Evolutionary conservation across 1,140 invertebrate genomes (phyloP).

Genomic region (Bombus superbus): DNA sequence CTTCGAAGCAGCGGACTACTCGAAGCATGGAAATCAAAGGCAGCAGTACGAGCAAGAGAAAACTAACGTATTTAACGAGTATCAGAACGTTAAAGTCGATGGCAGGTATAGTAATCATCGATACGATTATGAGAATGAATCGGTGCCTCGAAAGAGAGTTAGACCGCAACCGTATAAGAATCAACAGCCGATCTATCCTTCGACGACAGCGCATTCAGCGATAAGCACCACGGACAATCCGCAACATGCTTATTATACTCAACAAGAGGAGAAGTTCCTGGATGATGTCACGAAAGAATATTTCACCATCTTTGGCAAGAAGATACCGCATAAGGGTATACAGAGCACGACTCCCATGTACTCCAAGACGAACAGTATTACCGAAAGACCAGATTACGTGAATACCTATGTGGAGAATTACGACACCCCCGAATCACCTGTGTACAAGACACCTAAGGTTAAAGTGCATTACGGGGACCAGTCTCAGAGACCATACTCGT

Average conservation of each 20-base stretch:
- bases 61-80: conserved; percentile 65
- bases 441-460: conserved; percentile 78
- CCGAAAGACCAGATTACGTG: conserved; percentile 75
- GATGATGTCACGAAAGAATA: conserved; percentile 91
- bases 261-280: conserved; percentile 87
- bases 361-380: conserved; percentile 80
- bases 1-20: conserved; percentile 83
- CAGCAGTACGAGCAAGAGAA: conserved; percentile 61
- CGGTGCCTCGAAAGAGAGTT: conserved; percentile 37
- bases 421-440: conserved; percentile 72
- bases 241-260: conserved; percentile 87
- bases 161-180: conserved; percentile 51
- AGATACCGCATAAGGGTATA: conserved; percentile 82
- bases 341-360: conserved; percentile 84
- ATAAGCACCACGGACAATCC: conserved; percentile 85
- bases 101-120: conserved; percentile 36
- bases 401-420: conserved; percentile 68
- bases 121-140: conserved; percentile 71
- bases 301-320: conserved; percentile 90
- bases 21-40: conserved; percentile 67
- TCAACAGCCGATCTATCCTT: conserved; percentile 50
- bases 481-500: conserved; percentile 77
- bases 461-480: conserved; percentile 78
- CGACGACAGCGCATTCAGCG: conserved; percentile 60
- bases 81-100: conserved; percentile 63